These are phyloP conservation scores for Fopius arisanus DNA, from an alignment of 1,140 invertebrate species.

Conservation along the genomic window DNA sequence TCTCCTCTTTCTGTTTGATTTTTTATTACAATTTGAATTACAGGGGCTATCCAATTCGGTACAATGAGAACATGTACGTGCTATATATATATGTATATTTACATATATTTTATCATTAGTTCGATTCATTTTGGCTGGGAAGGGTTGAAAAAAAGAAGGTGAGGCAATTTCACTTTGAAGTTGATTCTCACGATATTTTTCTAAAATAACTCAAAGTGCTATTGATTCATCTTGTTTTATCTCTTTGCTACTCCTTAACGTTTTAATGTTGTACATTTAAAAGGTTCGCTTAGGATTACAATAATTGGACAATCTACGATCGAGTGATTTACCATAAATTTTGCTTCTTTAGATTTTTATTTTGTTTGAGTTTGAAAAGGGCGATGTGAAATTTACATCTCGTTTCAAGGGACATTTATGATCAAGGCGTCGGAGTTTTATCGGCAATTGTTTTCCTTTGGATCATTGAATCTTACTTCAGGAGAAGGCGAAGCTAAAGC, in stretches of 20 bases:
- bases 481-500: not conserved
- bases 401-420: not conserved
- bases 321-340: not conserved
- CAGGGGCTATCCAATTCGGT: not conserved
- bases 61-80: not conserved
- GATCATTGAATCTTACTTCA: not conserved
- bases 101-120: slow-evolving; percentile 3
- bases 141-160: too few species aligned
- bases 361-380: not conserved
- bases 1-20: not conserved
- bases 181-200: too few species aligned
- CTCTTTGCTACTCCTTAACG: too few species aligned
- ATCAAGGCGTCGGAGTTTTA: not conserved
- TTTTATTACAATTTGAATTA: slow-evolving; percentile 9
- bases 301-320: not conserved
- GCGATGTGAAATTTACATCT: not conserved
- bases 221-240: too few species aligned
- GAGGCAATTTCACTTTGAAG: too few species aligned
- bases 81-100: not conserved
- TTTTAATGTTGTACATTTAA: not conserved
- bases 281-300: not conserved
- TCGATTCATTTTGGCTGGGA: not conserved
- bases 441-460: not conserved
- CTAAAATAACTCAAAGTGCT: too few species aligned
- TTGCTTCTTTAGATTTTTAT: not conserved